phyloP scores from a whole-genome alignment of 92 coral and sea anemone genomes.

The Epizoanthus fatuus region DNA sequence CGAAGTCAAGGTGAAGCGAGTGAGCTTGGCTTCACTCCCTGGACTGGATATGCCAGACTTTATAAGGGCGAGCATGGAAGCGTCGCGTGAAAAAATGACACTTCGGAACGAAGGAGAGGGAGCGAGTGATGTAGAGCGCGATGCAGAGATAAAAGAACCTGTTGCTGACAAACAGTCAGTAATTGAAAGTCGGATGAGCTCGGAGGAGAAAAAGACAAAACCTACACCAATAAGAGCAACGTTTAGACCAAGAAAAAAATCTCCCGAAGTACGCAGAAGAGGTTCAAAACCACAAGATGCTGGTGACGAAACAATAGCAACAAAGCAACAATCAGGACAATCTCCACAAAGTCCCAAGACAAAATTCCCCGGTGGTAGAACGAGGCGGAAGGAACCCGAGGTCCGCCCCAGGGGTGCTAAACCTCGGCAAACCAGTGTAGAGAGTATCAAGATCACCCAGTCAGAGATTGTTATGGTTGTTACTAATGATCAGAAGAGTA shows the following conservation, averaged over 20 bases:
- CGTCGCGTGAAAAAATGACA: conserved; percentile 30
- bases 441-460: conserved; percentile 36
- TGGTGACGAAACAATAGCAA: neutral
- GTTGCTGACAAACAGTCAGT: neutral
- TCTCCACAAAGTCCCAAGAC: conserved; percentile 5
- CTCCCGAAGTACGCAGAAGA: neutral
- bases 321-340: neutral
- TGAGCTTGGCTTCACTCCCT: conserved; percentile 30
- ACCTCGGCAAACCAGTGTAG: neutral
- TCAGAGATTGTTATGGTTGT: conserved; percentile 36
- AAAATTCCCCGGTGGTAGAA: neutral
- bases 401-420: conserved; percentile 16
- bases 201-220: neutral
- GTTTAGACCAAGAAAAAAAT: conserved; percentile 17
- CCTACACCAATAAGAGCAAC: conserved; percentile 22
- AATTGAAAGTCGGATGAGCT: neutral
- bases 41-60: conserved; percentile 36
- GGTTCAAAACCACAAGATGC: neutral
- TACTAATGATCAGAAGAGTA: conserved; percentile 29
- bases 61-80: conserved; percentile 26
- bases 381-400: neutral
- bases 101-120: neutral
- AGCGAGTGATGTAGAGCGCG: neutral
- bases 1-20: conserved; percentile 27
- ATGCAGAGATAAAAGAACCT: neutral